A percentile compares a stretch with the other conserved stretches of the same genome.
phyloP scores from a whole-genome alignment of 2,113 vertebrate species.

The Danionella cerebrum region DNA sequence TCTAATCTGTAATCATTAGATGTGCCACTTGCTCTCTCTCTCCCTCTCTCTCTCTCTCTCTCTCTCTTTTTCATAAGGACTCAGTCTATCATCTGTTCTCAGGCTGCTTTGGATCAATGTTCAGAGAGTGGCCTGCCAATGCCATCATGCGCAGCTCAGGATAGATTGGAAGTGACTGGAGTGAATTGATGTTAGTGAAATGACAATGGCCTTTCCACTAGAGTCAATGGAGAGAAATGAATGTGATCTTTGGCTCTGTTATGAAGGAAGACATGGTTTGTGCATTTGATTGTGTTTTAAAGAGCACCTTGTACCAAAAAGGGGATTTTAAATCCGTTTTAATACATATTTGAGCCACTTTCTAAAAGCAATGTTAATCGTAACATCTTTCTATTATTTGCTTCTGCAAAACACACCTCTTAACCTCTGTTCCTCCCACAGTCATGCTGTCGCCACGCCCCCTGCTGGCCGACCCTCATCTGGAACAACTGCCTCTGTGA shows the following conservation, averaged over 20 bases:
- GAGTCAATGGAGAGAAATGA: conserved; percentile 5
- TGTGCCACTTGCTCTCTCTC: neutral
- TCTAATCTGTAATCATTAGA: conserved; percentile 22
- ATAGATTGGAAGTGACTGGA: conserved; percentile 22
- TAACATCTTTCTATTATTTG: too few species aligned
- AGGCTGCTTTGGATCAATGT: conserved; percentile 12
- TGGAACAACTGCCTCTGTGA: too few species aligned
- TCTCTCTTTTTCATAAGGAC: neutral
- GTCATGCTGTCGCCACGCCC: too few species aligned
- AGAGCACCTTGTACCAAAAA: too few species aligned
- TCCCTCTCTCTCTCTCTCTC: neutral
- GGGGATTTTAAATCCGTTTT: too few species aligned
- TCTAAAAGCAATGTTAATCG: too few species aligned
- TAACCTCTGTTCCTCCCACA: too few species aligned
- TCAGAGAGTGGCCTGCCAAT: conserved; percentile 13
- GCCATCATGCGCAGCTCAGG: neutral
- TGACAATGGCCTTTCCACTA: conserved; percentile 8
- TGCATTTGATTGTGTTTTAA: conserved; percentile 33
- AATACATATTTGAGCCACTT: too few species aligned
- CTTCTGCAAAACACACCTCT: too few species aligned
- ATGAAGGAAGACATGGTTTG: conserved; percentile 9
- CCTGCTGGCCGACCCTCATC: too few species aligned
- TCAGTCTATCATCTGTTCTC: conserved; percentile 8
- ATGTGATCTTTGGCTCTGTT: neutral
- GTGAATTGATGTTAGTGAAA: conserved; percentile 1